Conservation (phyloP, 2,113 vertebrate species). For the Piaya cayana region DNA sequence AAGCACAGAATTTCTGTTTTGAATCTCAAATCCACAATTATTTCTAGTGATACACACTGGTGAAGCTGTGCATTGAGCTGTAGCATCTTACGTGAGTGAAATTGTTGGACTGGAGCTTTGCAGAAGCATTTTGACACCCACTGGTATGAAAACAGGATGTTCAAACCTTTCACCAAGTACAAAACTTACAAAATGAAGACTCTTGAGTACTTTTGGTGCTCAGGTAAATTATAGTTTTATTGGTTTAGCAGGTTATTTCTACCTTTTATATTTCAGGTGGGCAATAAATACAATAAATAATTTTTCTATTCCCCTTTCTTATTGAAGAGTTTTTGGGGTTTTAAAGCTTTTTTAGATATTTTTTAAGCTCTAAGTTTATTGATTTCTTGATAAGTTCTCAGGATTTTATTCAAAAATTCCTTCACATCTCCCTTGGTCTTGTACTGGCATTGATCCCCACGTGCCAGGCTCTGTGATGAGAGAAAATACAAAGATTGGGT, state of each 20-base stretch:
- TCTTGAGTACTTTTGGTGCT: neutral
- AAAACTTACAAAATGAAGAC: neutral
- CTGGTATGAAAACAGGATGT: neutral
- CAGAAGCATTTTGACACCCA: neutral
- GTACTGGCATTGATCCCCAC: neutral
- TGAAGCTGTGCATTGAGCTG: neutral
- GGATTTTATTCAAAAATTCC: conserved; percentile 35
- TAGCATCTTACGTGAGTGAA: neutral
- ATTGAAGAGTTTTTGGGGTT: neutral
- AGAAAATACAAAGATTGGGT: neutral
- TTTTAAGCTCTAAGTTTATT: neutral
- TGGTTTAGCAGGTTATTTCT: neutral
- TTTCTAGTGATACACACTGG: neutral
- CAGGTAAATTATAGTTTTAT: conserved; percentile 19
- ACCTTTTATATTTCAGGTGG: neutral
- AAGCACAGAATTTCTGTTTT: neutral
- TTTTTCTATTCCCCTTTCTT: neutral
- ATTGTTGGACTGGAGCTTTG: neutral
- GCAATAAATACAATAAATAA: conserved; percentile 72
- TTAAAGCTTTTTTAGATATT: neutral
- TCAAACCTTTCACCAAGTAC: neutral
- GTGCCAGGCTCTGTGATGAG: neutral
- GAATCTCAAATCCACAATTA: neutral
- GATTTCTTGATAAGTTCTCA: conserved; percentile 8
- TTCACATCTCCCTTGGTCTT: neutral